Conservation (phyloP, 2,113 vertebrate genomes). For the Gambusia holbrooki region DNA sequence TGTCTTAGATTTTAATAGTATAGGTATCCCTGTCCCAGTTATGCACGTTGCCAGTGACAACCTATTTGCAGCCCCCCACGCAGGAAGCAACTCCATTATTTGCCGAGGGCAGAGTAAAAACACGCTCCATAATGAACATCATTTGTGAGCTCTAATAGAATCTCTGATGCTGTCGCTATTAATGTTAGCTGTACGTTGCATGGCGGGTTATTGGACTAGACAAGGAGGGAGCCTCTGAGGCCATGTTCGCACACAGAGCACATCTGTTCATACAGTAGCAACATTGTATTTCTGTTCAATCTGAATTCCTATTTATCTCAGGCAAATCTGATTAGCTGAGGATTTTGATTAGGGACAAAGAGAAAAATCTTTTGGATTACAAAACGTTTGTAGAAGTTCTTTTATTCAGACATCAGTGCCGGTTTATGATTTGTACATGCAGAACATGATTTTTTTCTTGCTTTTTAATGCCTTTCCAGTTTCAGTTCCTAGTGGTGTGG, state of each 20-base stretch:
- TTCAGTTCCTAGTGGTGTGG: too few species aligned
- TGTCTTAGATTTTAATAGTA: neutral
- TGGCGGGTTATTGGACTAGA: conserved; percentile 36
- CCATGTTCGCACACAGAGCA: conserved; percentile 23
- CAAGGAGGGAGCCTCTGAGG: conserved; percentile 8
- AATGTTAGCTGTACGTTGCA: conserved; percentile 18
- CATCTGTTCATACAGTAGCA: conserved; percentile 19
- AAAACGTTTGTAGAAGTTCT: neutral
- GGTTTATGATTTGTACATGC: neutral
- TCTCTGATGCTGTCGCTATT: conserved; percentile 21
- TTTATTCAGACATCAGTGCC: neutral
- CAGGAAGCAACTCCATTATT: conserved; percentile 11
- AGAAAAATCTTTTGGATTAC: neutral
- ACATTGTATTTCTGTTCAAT: conserved; percentile 5
- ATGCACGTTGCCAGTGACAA: too few species aligned
- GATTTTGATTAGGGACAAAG: conserved; percentile 18
- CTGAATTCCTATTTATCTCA: neutral
- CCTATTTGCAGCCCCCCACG: neutral
- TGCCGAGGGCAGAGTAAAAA: conserved; percentile 13
- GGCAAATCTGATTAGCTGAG: conserved; percentile 17
- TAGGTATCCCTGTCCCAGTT: neutral
- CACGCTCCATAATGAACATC: conserved; percentile 24
- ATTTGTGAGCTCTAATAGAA: conserved; percentile 40
- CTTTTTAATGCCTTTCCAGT: too few species aligned
- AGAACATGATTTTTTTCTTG: neutral